phyloP scores from a whole-genome alignment of 2,113 vertebrate genomes.

The Empidonax traillii region DNA sequence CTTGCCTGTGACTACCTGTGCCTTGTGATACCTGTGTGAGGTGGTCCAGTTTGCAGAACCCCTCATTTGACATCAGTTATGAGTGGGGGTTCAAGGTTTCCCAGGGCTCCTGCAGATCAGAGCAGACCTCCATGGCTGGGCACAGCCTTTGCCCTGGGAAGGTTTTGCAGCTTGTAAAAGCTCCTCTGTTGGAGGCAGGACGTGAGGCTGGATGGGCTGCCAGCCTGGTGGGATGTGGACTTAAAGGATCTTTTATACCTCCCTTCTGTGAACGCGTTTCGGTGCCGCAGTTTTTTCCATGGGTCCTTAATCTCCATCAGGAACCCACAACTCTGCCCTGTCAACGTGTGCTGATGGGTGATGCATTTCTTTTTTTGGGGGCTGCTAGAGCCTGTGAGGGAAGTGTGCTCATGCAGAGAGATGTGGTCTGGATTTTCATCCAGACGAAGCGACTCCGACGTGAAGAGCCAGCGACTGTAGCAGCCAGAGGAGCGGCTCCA shows the following conservation, averaged over 20 bases:
- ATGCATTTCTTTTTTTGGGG: not conserved
- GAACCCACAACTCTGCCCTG: not conserved
- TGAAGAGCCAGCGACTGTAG: accelerated
- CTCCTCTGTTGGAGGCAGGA: constrained; percentile 27
- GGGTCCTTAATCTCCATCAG: constrained; percentile 6
- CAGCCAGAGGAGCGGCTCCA: not conserved
- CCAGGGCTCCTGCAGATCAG: not conserved
- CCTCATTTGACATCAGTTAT: not conserved
- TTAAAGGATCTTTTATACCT: constrained; percentile 36
- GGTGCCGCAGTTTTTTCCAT: not conserved
- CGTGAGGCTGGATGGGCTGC: not conserved
- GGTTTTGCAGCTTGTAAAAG: not conserved
- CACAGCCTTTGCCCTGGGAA: not conserved
- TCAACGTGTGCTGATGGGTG: not conserved
- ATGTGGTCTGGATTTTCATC: not conserved
- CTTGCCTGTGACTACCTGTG: not conserved
- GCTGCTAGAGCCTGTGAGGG: not conserved
- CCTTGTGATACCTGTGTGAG: no score
- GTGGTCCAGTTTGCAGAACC: not conserved
- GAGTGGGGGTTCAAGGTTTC: not conserved
- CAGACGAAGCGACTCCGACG: not conserved
- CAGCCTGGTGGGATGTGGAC: not conserved
- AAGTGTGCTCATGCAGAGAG: not conserved
- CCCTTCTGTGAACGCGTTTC: not conserved
- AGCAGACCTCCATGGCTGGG: not conserved